Base-by-base conservation (phyloP, 1,140 invertebrate species). In the Cyphomyrmex costatus region DNA sequence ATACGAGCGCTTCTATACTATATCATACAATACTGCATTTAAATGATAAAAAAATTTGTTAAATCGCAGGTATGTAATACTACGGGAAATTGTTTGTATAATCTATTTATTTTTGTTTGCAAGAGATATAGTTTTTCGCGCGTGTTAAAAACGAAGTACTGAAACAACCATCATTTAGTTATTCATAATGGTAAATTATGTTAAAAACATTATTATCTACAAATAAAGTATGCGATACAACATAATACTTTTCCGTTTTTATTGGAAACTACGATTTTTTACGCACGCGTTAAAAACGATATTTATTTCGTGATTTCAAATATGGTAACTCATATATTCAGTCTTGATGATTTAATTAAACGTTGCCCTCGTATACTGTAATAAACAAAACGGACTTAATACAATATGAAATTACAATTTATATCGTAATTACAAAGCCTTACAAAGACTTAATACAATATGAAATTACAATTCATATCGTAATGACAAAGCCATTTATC, bases 271-370 rank as follows among this genome's bases (percentile, higher is more conserved):
- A 24, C 36, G 24, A 7, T 68, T 36, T 36, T 68, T 49, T 56
- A 51, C 4, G 27, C 36, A 42, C 24, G 19, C 24, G 19, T n/a
- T 42, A 30, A 42, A 73, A 42, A 73, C 49, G 4, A 79, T 30
- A 60, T 16, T 80, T 71, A 60, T 49, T 73, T 73, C 10, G 42
- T 60, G 56, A 74, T 83, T 60, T 74, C 36, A 83, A 71, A 83
- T 82, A 83, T 83, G 79, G 79, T 83, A 83, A 83, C 79, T 83
- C 36, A 74, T 83, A 49, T 27, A 83, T 42, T 83, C 79, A 83
- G 79, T 83, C 79, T 83, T 83, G 79, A 83, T 73, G 53, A 56
- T 83, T 30, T 19, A 83, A 49, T 68, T 73, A 49, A 73, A 61
- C 33, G 24, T 71, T 58, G 66, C n/a, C 53, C 68, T 83, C 51